phyloP scores from a whole-genome alignment of 2,113 vertebrate species.

The Poeciliopsis occidentalis region DNA sequence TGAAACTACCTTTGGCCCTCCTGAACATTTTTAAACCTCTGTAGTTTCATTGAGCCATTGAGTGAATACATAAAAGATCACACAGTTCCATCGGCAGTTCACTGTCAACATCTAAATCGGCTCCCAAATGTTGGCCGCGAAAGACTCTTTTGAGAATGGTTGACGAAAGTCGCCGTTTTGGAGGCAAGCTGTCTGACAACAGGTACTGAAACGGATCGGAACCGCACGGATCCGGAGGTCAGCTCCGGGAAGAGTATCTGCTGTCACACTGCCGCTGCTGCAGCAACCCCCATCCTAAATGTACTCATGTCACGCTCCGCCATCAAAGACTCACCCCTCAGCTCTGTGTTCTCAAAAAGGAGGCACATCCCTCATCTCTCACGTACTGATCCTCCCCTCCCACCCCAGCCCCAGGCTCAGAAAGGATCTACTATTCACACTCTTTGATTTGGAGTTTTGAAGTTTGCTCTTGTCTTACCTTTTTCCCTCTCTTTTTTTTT shows the following conservation, averaged over 20 bases:
- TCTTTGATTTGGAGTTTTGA: constrained; percentile 70
- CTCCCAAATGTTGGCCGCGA: background rate
- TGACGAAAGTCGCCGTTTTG: constrained; percentile 13
- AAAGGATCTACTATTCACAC: constrained; percentile 64
- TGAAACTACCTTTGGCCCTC: constrained; percentile 51
- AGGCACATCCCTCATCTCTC: constrained; percentile 10
- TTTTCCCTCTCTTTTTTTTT: constrained; percentile 5
- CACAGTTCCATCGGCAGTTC: constrained; percentile 4
- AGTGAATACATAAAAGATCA: constrained; percentile 34
- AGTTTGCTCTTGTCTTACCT: constrained; percentile 66
- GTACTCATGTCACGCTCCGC: constrained; percentile 74
- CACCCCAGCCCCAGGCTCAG: constrained; percentile 42
- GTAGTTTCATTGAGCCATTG: constrained; percentile 41
- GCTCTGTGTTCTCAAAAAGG: constrained; percentile 67
- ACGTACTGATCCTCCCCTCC: constrained; percentile 38
- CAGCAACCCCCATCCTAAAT: constrained; percentile 60
- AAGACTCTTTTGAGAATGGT: constrained; percentile 3
- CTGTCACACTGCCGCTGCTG: constrained; percentile 42
- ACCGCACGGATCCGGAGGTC: constrained; percentile 22
- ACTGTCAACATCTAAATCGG: constrained; percentile 17
- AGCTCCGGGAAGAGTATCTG: constrained; percentile 54
- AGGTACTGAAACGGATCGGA: constrained; percentile 37
- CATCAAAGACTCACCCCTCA: constrained; percentile 75
- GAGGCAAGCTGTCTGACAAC: constrained; percentile 16
- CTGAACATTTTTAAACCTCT: constrained; percentile 58